Conservation (phyloP, 2,113 vertebrate species). For the Bubo blakistoni region DNA sequence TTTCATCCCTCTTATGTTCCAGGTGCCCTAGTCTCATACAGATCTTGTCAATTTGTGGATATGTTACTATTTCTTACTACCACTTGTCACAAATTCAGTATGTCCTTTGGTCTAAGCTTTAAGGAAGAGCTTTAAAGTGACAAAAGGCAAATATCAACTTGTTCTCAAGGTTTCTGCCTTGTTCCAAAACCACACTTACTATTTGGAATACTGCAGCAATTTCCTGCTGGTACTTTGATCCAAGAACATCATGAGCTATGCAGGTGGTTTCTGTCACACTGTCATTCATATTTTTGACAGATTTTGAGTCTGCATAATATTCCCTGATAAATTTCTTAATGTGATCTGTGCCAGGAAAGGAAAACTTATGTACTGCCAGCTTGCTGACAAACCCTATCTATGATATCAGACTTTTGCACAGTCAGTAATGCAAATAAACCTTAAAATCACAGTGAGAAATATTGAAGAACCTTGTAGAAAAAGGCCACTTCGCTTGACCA, state of each 20-base stretch:
- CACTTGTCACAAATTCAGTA: neutral
- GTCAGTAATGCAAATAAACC: conserved; percentile 31
- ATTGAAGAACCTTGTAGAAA: neutral
- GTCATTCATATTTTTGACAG: conserved; percentile 51
- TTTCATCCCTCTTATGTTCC: neutral
- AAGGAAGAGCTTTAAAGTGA: neutral
- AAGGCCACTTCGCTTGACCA: neutral
- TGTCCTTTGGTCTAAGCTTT: neutral
- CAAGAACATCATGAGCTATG: conserved; percentile 43
- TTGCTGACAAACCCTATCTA: conserved; percentile 39
- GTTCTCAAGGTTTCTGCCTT: neutral
- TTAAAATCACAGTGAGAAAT: neutral
- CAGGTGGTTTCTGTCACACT: conserved; percentile 62
- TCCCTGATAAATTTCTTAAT: conserved; percentile 41
- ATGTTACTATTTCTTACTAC: neutral
- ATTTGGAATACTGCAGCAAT: conserved; percentile 24
- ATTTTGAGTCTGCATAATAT: conserved; percentile 55
- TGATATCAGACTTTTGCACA: neutral
- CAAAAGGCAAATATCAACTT: neutral
- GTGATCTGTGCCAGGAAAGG: conserved; percentile 35
- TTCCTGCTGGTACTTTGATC: conserved; percentile 33
- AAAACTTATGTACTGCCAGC: conserved; percentile 42
- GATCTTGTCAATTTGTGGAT: neutral
- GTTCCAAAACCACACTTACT: conserved; percentile 26
- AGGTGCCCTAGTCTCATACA: neutral